Conservation (phyloP, 2,888 invertebrate species). For the Agrochola lychnidis region DNA sequence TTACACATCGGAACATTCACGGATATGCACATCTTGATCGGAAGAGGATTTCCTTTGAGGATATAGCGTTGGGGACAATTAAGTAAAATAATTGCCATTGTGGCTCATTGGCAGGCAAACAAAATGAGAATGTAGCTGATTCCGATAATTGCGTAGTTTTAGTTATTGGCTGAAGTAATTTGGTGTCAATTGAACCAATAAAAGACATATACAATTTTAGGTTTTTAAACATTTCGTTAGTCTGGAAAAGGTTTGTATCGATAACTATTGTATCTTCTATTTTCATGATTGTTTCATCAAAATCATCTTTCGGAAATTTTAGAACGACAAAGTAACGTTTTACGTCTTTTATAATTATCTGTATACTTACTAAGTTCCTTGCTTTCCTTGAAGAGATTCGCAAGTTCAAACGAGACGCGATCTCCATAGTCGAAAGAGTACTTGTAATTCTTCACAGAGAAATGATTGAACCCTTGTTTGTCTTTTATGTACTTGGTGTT, state of each 20-base stretch:
- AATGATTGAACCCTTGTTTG: conserved; percentile 77
- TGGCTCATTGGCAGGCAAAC: conserved; percentile 22
- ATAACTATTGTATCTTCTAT: neutral
- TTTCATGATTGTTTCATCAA: too few species aligned
- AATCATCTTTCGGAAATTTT: too few species aligned
- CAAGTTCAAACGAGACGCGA: conserved; percentile 80
- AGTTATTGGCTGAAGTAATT: conserved; percentile 1
- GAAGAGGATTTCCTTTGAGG: conserved; percentile 51
- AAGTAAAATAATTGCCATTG: conserved; percentile 35
- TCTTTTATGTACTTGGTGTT: conserved; percentile 84
- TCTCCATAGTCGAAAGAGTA: conserved; percentile 86
- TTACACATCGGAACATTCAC: conserved; percentile 23
- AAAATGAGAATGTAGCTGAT: conserved; percentile 24
- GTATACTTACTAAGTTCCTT: conserved; percentile 84
- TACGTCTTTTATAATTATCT: neutral
- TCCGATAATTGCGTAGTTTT: conserved; percentile 13
- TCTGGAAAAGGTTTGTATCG: neutral
- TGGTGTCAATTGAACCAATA: conserved; percentile 1
- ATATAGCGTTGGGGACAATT: conserved; percentile 41
- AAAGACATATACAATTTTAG: neutral
- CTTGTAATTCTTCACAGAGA: conserved; percentile 82
- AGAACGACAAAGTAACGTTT: neutral
- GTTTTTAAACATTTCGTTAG: neutral
- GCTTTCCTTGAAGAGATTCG: conserved; percentile 86
- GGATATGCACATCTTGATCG: conserved; percentile 49